Conservation (phyloP, 2,797 vertebrate species). For the Emys orbicularis region DNA sequence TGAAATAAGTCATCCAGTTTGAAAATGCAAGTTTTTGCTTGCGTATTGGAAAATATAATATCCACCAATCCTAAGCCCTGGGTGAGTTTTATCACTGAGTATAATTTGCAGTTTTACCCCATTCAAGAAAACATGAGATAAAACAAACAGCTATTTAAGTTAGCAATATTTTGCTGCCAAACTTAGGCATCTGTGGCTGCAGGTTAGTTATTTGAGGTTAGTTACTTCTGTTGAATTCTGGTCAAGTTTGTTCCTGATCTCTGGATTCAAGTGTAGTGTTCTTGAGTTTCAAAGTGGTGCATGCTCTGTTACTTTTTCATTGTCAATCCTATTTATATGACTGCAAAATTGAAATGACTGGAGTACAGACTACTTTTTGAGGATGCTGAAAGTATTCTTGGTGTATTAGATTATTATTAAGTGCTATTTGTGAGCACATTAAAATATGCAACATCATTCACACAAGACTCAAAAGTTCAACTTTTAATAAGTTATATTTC, state of each 20-base stretch:
- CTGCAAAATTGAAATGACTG: not conserved
- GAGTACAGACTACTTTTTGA: constrained; percentile 14
- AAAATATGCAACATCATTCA: not conserved
- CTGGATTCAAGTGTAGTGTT: constrained; percentile 28
- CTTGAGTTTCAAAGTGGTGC: not conserved
- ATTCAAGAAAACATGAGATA: not conserved
- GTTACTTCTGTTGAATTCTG: constrained; percentile 31
- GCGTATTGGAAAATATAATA: not conserved
- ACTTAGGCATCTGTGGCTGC: constrained; percentile 9
- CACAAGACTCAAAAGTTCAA: not conserved
- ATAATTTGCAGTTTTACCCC: not conserved
- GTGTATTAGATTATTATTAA: not conserved
- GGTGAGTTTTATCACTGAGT: not conserved
- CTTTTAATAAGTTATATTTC: not conserved
- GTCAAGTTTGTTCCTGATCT: constrained; percentile 33
- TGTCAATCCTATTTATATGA: not conserved
- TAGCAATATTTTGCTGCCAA: not conserved
- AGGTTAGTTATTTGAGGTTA: constrained; percentile 10
- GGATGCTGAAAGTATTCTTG: not conserved
- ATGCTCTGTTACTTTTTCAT: constrained; percentile 12
- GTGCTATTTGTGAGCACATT: not conserved
- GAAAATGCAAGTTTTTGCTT: not conserved
- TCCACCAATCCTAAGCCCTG: not conserved
- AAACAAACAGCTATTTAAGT: not conserved
- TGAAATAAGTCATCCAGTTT: not conserved